Base-by-base conservation (phyloP, 2,888 invertebrate species). In the Dorcus parallelipipedus region DNA sequence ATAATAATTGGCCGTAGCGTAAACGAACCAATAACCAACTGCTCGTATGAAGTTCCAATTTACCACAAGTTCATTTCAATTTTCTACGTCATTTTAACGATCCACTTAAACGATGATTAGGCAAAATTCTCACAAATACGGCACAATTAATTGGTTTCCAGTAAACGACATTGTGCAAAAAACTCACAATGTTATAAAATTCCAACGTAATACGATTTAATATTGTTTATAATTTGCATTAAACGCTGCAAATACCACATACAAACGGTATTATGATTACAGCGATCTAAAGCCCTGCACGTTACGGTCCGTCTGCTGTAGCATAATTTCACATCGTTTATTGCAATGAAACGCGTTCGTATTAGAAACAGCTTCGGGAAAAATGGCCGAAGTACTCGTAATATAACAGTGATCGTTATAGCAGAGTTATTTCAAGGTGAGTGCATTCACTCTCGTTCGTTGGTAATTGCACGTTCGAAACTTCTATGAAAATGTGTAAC, bases 371-470 rank as follows among this genome's bases (percentile, higher is more conserved):
- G 45, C 45, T 9, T 9, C 20, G 45, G 45, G 17, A 45, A 45
- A 45, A 45, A 45, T 20, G 17, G 23, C 7, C 9, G 23, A 9
- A 9, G 45, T 45, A 20, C 20, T 20, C 45, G 23, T 45, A 45
- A 45, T 45, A 9, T 23, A 45, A 45, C 9, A 23, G 45, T 23
- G 45, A 45, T 45, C 45, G 14, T 45, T 45, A 45, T 45, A 10
- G 45, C 45, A 20, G n/a, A 45, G 45, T 23, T 45, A 49, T 54
- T 57, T 53, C 61, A 56, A 62, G 59, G 59, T 62, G 54, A 64
- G 51, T 45, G 56, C 54, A 49, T 66, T 59, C 59, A 58, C 56
- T 57, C 59, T 58, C 55, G 61, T 54, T 58, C 54, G 54, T 56
- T 59, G 55, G 52, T 49, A 63, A 58, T 61, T 54, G 45, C 54